Conservation (phyloP, 2,797 vertebrate species). For the Coendou prehensilis region DNA sequence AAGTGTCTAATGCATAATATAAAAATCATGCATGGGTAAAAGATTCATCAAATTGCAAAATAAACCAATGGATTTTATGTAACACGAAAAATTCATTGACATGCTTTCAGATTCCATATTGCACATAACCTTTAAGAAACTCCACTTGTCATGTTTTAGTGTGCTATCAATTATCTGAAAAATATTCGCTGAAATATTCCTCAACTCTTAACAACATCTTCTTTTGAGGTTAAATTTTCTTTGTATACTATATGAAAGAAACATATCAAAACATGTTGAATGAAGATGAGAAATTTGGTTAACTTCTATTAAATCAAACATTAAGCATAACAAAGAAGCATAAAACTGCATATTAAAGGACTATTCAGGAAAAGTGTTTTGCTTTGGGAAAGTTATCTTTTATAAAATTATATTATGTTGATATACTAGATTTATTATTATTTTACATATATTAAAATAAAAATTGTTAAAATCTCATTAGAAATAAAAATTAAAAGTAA, state of each 20-base stretch:
- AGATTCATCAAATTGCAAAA: neutral
- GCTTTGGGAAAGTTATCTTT: neutral
- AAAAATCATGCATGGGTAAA: neutral
- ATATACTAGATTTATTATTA: neutral
- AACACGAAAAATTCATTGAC: neutral
- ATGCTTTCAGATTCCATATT: neutral
- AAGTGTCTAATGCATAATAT: conserved; percentile 6
- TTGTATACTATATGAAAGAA: conserved; percentile 3
- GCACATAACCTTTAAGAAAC: conserved; percentile 4
- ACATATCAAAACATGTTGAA: neutral
- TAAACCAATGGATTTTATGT: conserved; percentile 24
- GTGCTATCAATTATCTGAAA: conserved; percentile 26
- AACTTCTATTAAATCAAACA: neutral
- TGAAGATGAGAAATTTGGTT: conserved; percentile 1
- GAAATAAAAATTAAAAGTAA: too few relatives aligned
- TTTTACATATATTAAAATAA: conserved; percentile 16
- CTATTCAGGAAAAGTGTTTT: neutral
- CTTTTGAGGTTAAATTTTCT: conserved; percentile 44
- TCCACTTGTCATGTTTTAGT: neutral
- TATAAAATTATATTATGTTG: conserved; percentile 4
- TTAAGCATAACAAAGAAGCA: neutral
- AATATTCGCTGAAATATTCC: conserved; percentile 12
- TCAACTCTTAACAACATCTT: neutral
- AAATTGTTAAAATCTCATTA: conserved; percentile 23
- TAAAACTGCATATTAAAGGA: neutral